Base-by-base conservation (phyloP, 2,797 vertebrate species). In the Cirrhinus mrigala region DNA sequence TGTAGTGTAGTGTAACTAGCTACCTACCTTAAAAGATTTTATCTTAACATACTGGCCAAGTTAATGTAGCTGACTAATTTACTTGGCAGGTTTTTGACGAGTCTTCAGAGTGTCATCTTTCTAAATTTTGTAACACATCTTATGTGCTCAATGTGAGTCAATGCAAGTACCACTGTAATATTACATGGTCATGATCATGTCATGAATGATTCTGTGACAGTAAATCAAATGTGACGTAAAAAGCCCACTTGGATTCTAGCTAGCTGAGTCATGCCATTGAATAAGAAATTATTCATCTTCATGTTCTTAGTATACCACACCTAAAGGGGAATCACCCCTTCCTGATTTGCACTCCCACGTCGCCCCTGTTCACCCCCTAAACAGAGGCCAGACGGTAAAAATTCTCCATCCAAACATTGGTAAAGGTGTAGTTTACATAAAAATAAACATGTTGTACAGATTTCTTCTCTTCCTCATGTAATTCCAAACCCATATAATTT, bases 251-350 rank as follows among this genome's bases (percentile, higher is more conserved):
- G 37, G 3, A 46, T 58, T 71, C 52, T 71, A 73, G 69, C 20
- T 22, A 50, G 56, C 27, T 66, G 71, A 83, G 44, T 76, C 81
- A 83, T 66, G 71, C 8, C 14, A 66, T 8, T 14, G 1, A 66
- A 33, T 18, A 27, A 83, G 81, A 83, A 83, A 75, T 64, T 52
- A 62, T 58, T 82, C 52, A 71, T 82, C 15, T 64, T 75, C 68
- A 60, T 60, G 81, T 82, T 83, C 58, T 83, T 64, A 40, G 14
- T 76, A 76, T 37, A 74, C 9, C 6, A 27, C 3, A 27, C 3
- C 40, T 15, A 18, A 33, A 76, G 71, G 81, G 71, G 66, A 75
- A 54, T 40, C 3, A 66, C 58, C 58, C 58, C 22, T 66, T 83
- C 33, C 27, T 27, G 15, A 48, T 33, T 52, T 20, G 27, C 8